Evolutionary conservation across 2,113 vertebrate genomes (phyloP), one percentile per base, ranked within the genome.

Genomic region (Cyrtonyx montezumae): DNA sequence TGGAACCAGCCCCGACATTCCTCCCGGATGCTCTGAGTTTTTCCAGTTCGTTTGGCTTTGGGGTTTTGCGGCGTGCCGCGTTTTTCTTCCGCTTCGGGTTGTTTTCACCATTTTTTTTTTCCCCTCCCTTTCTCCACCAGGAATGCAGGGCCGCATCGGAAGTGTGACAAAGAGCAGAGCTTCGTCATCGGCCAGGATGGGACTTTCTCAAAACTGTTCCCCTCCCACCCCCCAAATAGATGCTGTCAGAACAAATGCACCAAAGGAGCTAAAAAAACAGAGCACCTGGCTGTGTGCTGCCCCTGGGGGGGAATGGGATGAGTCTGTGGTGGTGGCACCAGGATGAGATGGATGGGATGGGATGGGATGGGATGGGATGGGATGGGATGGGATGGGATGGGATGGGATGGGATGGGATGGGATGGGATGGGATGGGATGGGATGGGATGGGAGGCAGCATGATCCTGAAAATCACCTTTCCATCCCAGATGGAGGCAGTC

Each of bases 121-220:
- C 3, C 5, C 8, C 25, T 20, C 40, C 65, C 32, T 8, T 16
- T 37, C n/a, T 53, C 62, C 32, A 0, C 42, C 84, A 49, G 84
- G 92, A 94, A 94, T 93, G 92, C 51, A 42, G 36, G 84, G 85
- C 90, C 92, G 83, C 2, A 1, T 87, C 85, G 34, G 95, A 85
- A 90, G 82, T 0, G 1, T 87, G 92, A 91, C 51, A 2, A n/a
- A 59, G 37, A 28, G 69, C 32, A 59, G 32, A 12, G 48, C 37
- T 84, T 94, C 59, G 74, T 94, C 92, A 96, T 43, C 13, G 0
- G 7, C 0, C 19, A 42, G 3, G 74, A 81, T 1, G 48, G 90
- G 66, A 79, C 79, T 80, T 93, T 91, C 92, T 91, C 85, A 78
- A 51, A 80, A 63, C 8, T 28, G 49, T 28, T 32, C 3, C 3